These are phyloP conservation scores for Lerista edwardsae DNA, from an alignment of 2,797 vertebrate species.

Conservation along the genomic window DNA sequence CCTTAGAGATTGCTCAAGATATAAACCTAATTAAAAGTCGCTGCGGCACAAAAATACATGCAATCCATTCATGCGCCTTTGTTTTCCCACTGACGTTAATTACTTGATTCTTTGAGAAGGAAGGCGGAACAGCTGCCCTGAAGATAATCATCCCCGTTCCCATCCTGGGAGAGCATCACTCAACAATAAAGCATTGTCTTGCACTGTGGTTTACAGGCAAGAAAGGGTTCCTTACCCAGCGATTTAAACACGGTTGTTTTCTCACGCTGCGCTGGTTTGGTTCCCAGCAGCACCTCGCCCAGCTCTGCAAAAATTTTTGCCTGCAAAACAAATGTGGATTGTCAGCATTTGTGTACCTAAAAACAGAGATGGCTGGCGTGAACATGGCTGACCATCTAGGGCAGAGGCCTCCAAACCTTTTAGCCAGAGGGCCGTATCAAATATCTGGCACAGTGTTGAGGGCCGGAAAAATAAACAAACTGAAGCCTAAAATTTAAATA, in stretches of 20 bases:
- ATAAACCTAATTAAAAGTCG: background rate
- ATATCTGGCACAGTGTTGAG: no score
- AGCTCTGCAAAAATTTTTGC: slow-evolving; percentile 91
- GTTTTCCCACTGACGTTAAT: slow-evolving; percentile 42
- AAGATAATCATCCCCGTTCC: slow-evolving; percentile 36
- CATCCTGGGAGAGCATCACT: background rate
- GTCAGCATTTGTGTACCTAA: rapidly evolving
- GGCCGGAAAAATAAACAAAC: no score
- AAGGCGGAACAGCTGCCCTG: slow-evolving; percentile 15
- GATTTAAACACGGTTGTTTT: slow-evolving; percentile 97
- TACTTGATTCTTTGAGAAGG: slow-evolving; percentile 34
- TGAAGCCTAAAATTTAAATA: no score
- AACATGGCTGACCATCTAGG: background rate
- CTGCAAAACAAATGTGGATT: slow-evolving; percentile 72
- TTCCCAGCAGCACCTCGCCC: slow-evolving; percentile 90
- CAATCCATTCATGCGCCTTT: slow-evolving; percentile 6
- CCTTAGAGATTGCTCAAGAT: no score
- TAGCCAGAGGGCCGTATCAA: no score
- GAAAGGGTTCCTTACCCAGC: slow-evolving; percentile 82
- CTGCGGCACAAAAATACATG: no score
- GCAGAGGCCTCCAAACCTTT: no score
- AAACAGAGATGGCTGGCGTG: background rate
- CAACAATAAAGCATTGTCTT: slow-evolving; percentile 56
- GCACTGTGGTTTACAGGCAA: slow-evolving; percentile 29
- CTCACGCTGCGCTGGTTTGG: slow-evolving; percentile 83